Conservation (phyloP, 35 echinoderm and acorn worm genomes). For the Eucidaris tribuloides region DNA sequence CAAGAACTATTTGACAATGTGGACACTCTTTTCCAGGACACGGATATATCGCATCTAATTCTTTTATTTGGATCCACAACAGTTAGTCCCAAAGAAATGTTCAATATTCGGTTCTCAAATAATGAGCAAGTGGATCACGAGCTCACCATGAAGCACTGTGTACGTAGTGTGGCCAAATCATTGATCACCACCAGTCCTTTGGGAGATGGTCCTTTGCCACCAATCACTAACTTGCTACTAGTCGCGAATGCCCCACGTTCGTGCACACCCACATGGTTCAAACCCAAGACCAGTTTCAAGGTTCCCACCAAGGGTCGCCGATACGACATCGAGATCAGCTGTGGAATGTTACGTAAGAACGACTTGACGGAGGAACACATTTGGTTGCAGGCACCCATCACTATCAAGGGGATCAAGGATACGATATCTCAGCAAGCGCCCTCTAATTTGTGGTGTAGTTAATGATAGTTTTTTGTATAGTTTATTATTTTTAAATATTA, state of each 20-base stretch:
- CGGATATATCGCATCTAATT: slow-evolving; percentile 8
- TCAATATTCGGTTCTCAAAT: slow-evolving; percentile 12
- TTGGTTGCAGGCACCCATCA: slow-evolving; percentile 10
- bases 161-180: background rate
- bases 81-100: slow-evolving; percentile 5
- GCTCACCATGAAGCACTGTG: slow-evolving; percentile 12
- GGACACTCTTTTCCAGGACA: slow-evolving; percentile 13
- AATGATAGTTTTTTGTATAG: background rate
- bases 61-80: background rate
- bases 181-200: background rate
- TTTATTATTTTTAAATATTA: background rate
- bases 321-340: slow-evolving; percentile 4
- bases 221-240: background rate
- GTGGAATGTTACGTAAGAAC: background rate
- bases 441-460: slow-evolving; percentile 6
- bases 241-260: background rate
- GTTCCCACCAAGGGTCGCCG: background rate
- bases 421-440: background rate
- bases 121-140: background rate
- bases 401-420: slow-evolving; percentile 13
- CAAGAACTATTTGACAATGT: slow-evolving; percentile 4
- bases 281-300: slow-evolving; percentile 16
- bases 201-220: background rate
- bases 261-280: slow-evolving; percentile 16
- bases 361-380: background rate